These are phyloP conservation scores for Stratiomys singularior DNA, from an alignment of 2,888 invertebrate genomes.

Conservation along the genomic window DNA sequence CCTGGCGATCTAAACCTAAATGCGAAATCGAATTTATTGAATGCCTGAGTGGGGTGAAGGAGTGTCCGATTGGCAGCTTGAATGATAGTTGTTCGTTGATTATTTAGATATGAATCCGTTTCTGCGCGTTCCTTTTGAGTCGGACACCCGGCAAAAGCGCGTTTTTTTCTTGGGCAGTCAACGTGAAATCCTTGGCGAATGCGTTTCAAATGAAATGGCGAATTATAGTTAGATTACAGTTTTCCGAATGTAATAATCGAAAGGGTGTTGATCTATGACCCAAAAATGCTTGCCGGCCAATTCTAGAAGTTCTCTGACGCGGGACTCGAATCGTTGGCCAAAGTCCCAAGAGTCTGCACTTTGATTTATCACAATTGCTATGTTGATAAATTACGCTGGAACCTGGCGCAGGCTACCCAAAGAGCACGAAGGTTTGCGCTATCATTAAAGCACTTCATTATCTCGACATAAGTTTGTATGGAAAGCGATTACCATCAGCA, in stretches of 20 bases:
- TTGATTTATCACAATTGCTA: no score
- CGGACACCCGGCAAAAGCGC: background rate
- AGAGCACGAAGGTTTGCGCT: no score
- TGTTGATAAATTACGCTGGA: no score
- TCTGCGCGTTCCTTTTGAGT: background rate
- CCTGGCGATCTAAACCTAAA: background rate
- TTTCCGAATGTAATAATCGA: background rate
- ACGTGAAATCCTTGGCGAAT: background rate
- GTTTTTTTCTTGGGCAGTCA: background rate
- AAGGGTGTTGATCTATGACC: conserved; percentile 27
- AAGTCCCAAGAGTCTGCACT: no score
- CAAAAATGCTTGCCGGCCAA: background rate
- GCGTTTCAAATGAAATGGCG: background rate
- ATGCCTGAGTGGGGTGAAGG: conserved; percentile 7
- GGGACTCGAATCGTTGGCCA: no score
- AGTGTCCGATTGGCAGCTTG: conserved; percentile 38
- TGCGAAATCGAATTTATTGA: conserved; percentile 2
- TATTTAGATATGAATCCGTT: conserved; percentile 29
- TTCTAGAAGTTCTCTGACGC: background rate
- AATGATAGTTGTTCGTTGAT: conserved; percentile 29
- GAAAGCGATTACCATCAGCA: no score
- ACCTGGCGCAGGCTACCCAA: no score
- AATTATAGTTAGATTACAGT: background rate
- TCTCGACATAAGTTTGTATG: no score
- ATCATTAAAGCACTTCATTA: no score